Percentiles rank a stretch among this genome's conserved stretches.
phyloP scores from a whole-genome alignment of 2,113 vertebrate genomes.

The Albula goreensis region DNA sequence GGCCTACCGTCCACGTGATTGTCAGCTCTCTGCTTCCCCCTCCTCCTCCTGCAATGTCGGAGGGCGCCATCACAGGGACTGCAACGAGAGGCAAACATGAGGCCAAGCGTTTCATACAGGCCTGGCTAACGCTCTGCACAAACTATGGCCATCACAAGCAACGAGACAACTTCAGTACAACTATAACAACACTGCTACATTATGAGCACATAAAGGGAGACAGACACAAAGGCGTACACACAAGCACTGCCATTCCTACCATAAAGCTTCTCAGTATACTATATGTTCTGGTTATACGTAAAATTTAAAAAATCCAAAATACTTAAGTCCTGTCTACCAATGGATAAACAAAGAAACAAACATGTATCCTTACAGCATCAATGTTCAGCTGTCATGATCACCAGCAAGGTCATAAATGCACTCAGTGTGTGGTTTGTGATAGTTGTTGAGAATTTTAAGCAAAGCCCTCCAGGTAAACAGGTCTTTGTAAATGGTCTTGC shows the following conservation, averaged over 20 bases:
- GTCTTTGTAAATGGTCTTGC: not conserved
- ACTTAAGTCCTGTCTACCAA: not conserved
- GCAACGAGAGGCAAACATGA: constrained; percentile 45
- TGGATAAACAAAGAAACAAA: not conserved
- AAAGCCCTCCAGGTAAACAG: not conserved
- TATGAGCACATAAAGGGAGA: not conserved
- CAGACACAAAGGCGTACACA: not conserved
- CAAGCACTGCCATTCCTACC: not conserved
- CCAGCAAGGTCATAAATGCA: not conserved
- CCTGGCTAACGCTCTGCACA: too few relatives aligned
- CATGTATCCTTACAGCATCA: too few relatives aligned
- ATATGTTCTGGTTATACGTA: too few relatives aligned
- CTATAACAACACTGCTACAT: not conserved
- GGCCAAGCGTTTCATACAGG: not conserved
- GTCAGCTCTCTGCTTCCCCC: constrained; percentile 87
- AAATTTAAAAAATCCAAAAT: too few relatives aligned
- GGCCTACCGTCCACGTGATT: constrained; percentile 90
- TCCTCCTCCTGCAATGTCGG: constrained; percentile 85
- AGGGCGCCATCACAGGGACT: constrained; percentile 90
- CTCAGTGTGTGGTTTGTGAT: not conserved
- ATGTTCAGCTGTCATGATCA: not conserved
- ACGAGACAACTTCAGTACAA: not conserved
- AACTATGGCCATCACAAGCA: too few relatives aligned
- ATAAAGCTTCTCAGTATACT: too few relatives aligned
- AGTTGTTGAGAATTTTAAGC: not conserved